Evolutionary conservation across 1,140 invertebrate species (phyloP).

Genomic region (Sitobion miscanthi): DNA sequence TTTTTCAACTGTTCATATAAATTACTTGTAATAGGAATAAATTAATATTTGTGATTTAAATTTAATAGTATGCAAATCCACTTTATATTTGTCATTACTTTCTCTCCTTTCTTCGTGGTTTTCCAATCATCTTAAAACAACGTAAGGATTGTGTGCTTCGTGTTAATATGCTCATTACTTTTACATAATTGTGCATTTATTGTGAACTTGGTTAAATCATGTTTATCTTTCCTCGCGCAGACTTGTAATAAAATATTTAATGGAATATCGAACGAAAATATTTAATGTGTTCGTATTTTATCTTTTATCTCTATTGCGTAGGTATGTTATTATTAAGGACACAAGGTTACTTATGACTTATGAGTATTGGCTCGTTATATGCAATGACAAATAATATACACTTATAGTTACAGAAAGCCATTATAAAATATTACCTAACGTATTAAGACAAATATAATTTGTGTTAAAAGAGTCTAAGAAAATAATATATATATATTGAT

Average conservation of each 20-base stretch:
- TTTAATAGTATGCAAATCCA: background rate
- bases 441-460: background rate
- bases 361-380: background rate
- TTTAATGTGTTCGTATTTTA: conserved; percentile 9
- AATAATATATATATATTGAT: background rate
- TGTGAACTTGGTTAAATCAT: background rate
- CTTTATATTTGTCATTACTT: background rate
- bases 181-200: conserved; percentile 8
- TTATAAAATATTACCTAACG: background rate
- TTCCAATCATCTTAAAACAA: background rate
- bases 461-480: background rate
- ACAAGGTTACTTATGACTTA: conserved; percentile 22
- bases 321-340: background rate
- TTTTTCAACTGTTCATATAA: background rate
- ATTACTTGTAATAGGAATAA: background rate
- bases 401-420: background rate
- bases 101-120: background rate
- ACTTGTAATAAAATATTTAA: conserved; percentile 36
- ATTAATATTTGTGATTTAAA: background rate
- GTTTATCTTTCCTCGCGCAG: conserved; percentile 21
- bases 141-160: background rate
- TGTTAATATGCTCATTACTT: background rate
- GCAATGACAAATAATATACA: background rate
- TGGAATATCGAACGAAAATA: conserved; percentile 11
- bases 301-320: background rate